phyloP scores from a whole-genome alignment of 1,140 invertebrate genomes.

The Brachionus calyciflorus region DNA sequence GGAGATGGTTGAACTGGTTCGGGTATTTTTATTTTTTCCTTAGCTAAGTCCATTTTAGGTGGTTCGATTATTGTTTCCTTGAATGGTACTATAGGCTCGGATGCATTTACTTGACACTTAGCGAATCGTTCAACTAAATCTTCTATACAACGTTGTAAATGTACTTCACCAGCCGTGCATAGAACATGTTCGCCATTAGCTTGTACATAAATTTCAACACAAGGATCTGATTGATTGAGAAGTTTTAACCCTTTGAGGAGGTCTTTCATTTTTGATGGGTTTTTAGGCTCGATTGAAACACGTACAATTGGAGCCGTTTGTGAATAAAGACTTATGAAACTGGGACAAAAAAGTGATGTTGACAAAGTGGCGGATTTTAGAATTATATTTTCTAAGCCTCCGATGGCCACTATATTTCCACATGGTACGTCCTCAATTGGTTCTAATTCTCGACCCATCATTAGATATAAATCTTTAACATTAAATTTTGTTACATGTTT shows the following conservation, averaged over 20 bases:
- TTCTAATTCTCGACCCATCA: slow-evolving; percentile 90
- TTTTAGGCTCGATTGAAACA: slow-evolving; percentile 86
- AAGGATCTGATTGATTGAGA: slow-evolving; percentile 85
- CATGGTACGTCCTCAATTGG: slow-evolving; percentile 74
- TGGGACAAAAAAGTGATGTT: slow-evolving; percentile 75
- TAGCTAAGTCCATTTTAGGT: slow-evolving; percentile 81
- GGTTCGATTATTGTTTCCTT: slow-evolving; percentile 83
- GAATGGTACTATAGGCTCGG: slow-evolving; percentile 91
- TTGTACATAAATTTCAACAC: slow-evolving; percentile 82
- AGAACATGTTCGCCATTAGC: slow-evolving; percentile 92
- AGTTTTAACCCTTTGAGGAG: slow-evolving; percentile 76
- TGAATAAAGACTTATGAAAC: slow-evolving; percentile 79
- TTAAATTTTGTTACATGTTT: slow-evolving; percentile 66
- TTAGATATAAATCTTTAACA: slow-evolving; percentile 75
- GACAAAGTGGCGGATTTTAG: slow-evolving; percentile 88
- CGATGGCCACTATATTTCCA: slow-evolving; percentile 85
- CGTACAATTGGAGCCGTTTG: slow-evolving; percentile 82
- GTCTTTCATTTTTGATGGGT: slow-evolving; percentile 74
- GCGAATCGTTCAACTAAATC: slow-evolving; percentile 78
- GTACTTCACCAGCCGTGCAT: slow-evolving; percentile 93
- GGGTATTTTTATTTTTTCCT: slow-evolving; percentile 65
- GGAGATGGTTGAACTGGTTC: not conserved
- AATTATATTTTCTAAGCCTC: slow-evolving; percentile 78
- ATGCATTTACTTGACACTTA: slow-evolving; percentile 81
- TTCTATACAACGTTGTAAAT: slow-evolving; percentile 87